Percentiles rank a stretch among this genome's conserved stretches.
phyloP scores from a whole-genome alignment of 2,888 invertebrate species.

The Hemistola chrysoprasaria region DNA sequence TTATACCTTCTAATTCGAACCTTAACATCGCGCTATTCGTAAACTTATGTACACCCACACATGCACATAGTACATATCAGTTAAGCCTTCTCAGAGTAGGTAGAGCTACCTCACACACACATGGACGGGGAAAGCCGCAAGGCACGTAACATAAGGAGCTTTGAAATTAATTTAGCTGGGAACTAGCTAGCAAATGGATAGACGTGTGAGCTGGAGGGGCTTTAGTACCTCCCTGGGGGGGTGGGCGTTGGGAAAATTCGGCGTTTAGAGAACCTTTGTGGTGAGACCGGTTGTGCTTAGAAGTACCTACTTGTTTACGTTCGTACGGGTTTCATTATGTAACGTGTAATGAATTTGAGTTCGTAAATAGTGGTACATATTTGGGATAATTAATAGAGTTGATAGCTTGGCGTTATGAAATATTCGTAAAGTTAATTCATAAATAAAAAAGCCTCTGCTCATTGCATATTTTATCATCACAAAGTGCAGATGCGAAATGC shows the following conservation, averaged over 20 bases:
- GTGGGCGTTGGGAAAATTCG: constrained; percentile 69
- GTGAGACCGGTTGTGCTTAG: constrained; percentile 67
- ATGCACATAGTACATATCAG: constrained; percentile 53
- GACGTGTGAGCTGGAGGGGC: constrained; percentile 75
- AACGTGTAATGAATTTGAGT: constrained; percentile 46
- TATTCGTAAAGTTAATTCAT: no score
- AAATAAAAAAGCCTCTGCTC: no score
- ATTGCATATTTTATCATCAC: no score
- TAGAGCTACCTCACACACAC: constrained; percentile 61
- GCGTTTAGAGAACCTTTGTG: constrained; percentile 79
- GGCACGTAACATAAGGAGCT: constrained; percentile 83
- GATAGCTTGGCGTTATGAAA: no score
- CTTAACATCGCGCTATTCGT: constrained; percentile 73
- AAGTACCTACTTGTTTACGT: constrained; percentile 69
- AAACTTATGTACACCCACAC: constrained; percentile 54
- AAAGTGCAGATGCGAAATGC: no score
- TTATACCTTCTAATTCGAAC: constrained; percentile 76
- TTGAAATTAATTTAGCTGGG: constrained; percentile 83
- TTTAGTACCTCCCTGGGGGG: constrained; percentile 35
- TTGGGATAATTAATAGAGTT: no score
- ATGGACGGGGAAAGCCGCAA: constrained; percentile 74
- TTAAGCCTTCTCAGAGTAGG: constrained; percentile 77
- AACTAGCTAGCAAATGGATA: constrained; percentile 83
- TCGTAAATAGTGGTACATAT: no score
- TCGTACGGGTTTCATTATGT: constrained; percentile 47